A percentile compares a stretch with the other conserved stretches of the same genome.
These are phyloP conservation scores for Poecilia velifera DNA, from an alignment of 2,797 vertebrate genomes.

Conservation along the genomic window DNA sequence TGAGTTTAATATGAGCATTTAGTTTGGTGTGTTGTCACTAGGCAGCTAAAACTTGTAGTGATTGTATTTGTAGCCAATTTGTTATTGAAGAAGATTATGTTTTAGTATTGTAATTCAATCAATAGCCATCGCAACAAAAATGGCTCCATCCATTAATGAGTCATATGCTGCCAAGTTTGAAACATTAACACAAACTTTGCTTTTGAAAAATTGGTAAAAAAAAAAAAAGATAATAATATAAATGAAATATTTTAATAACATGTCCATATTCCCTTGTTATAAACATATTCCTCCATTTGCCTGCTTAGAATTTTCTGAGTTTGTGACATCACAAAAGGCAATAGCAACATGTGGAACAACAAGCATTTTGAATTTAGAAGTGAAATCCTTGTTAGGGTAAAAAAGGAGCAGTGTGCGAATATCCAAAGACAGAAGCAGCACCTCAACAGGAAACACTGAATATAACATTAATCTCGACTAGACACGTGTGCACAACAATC, in stretches of 20 bases:
- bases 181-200: background rate
- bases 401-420: background rate
- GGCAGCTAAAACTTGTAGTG: background rate
- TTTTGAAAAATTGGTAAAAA: background rate
- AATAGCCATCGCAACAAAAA: background rate
- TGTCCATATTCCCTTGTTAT: background rate
- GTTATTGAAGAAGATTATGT: background rate
- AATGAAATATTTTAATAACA: background rate
- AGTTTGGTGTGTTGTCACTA: background rate
- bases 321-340: background rate
- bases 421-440: slow-evolving; percentile 17
- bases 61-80: background rate
- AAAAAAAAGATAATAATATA: background rate
- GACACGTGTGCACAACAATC: slow-evolving; percentile 24
- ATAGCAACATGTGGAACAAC: background rate
- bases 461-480: slow-evolving; percentile 46
- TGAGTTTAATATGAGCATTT: background rate
- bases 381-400: slow-evolving; percentile 7
- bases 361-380: slow-evolving; percentile 18
- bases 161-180: background rate
- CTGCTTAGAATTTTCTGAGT: background rate
- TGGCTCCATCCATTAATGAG: background rate
- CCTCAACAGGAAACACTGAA: slow-evolving; percentile 25
- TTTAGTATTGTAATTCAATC: background rate
- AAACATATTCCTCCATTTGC: background rate